Conservation (phyloP, 2,888 invertebrate genomes). For the Creontiades dilutus region DNA sequence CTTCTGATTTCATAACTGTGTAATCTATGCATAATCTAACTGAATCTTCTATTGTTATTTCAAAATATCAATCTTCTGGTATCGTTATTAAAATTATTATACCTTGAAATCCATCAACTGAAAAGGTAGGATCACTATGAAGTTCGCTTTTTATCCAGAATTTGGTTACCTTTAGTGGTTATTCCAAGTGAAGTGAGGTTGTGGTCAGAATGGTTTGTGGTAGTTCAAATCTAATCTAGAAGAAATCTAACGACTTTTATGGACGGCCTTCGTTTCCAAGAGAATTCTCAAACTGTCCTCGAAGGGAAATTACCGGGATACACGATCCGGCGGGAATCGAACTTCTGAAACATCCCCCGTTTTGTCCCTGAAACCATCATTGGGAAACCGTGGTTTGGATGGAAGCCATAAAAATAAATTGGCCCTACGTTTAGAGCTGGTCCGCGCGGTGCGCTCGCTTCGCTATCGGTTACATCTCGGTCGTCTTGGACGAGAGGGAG, state of each 20-base stretch:
- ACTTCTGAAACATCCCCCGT: neutral
- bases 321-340: conserved; percentile 32
- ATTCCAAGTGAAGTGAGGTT: neutral
- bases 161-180: neutral
- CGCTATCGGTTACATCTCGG: conserved; percentile 32
- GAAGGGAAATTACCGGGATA: conserved; percentile 9
- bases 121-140: no score
- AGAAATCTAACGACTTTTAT: conserved; percentile 34
- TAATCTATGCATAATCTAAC: no score
- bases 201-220: neutral
- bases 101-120: no score
- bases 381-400: conserved; percentile 29
- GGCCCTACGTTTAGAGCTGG: conserved; percentile 49
- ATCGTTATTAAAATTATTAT: no score
- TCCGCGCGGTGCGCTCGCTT: conserved; percentile 24
- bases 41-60: no score
- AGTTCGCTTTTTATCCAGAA: neutral
- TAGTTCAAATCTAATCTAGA: neutral
- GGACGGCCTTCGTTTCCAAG: neutral
- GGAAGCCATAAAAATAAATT: conserved; percentile 64
- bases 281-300: neutral
- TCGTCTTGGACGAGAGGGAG: conserved; percentile 15
- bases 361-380: conserved; percentile 11
- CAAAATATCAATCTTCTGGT: no score
- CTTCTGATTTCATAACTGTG: no score